These are phyloP conservation scores for Diploptera punctata DNA, from an alignment of 2,888 invertebrate species.

Conservation along the genomic window DNA sequence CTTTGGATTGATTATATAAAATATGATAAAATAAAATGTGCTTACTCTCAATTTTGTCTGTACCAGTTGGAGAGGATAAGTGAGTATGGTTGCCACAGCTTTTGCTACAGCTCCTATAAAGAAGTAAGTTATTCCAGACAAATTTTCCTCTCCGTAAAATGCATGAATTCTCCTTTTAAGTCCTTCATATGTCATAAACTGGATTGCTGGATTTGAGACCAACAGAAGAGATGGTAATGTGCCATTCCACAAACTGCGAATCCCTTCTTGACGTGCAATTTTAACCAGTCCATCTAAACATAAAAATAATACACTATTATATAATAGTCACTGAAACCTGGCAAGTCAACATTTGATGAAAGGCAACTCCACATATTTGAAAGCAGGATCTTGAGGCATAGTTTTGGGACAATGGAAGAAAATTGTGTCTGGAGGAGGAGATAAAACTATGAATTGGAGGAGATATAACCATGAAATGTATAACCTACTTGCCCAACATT, in stretches of 20 bases:
- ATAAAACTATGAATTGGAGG: too few relatives aligned
- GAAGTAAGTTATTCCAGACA: constrained; percentile 69
- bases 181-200: constrained; percentile 91
- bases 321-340: too few relatives aligned
- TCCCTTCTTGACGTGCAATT: constrained; percentile 76
- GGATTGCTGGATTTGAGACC: constrained; percentile 88
- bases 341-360: too few relatives aligned
- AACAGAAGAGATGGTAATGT: constrained; percentile 83
- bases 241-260: constrained; percentile 81
- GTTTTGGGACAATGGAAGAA: too few relatives aligned
- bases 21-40: too few relatives aligned
- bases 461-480: too few relatives aligned
- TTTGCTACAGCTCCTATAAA: constrained; percentile 85
- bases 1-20: too few relatives aligned
- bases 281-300: constrained; percentile 49
- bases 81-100: constrained; percentile 83
- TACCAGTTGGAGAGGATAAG: constrained; percentile 87
- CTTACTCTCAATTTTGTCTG: constrained; percentile 76
- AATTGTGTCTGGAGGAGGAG: too few relatives aligned
- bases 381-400: too few relatives aligned
- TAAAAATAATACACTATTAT: too few relatives aligned
- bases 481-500: too few relatives aligned
- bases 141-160: constrained; percentile 55
- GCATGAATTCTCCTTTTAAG: constrained; percentile 73
- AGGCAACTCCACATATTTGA: too few relatives aligned